Evolutionary conservation across 2,113 vertebrate genomes (phyloP).

Genomic region (Bubo scandiacus): DNA sequence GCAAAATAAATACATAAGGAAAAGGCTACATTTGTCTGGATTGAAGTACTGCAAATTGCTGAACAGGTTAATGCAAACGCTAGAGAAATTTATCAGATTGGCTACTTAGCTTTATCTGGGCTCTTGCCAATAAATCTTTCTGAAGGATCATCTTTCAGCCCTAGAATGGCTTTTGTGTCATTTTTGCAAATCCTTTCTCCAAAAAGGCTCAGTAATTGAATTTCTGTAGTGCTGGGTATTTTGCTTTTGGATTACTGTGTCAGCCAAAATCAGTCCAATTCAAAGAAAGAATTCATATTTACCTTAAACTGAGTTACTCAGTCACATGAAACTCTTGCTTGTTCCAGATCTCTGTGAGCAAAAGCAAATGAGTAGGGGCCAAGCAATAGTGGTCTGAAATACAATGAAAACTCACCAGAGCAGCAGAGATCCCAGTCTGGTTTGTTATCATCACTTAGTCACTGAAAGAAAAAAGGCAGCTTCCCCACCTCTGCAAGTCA

Average conservation of each 20-base stretch:
- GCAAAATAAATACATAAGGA: background rate
- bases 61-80: background rate
- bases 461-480: background rate
- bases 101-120: background rate
- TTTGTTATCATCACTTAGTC: background rate
- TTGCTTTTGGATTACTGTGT: background rate
- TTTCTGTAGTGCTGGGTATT: background rate
- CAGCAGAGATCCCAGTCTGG: background rate
- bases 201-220: background rate
- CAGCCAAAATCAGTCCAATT: background rate
- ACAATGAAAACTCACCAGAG: background rate
- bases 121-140: background rate
- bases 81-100: background rate
- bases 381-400: background rate
- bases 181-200: background rate
- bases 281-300: background rate
- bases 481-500: background rate
- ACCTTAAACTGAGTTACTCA: background rate
- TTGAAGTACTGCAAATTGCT: background rate
- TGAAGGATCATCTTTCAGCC: constrained; percentile 8
- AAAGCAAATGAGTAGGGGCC: background rate
- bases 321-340: background rate
- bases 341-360: background rate
- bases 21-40: background rate
- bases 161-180: background rate